Evolutionary conservation across 35 echinoderm and acorn worm genomes (phyloP).

Genomic region (Apostichopus californicus): DNA sequence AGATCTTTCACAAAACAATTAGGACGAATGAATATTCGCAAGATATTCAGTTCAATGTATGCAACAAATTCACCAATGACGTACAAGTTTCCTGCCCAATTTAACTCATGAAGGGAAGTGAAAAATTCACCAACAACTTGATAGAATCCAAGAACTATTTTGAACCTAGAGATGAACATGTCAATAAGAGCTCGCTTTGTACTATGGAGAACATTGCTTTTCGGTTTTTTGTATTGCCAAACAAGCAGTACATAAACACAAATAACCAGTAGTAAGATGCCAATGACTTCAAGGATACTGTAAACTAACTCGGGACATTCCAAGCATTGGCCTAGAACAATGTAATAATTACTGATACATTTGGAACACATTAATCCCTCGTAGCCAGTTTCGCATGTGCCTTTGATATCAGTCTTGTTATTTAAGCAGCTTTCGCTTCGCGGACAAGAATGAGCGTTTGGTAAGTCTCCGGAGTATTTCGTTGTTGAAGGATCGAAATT

Average conservation of each 20-base stretch:
- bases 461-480: not conserved
- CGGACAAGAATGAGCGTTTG: not conserved
- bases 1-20: not conserved
- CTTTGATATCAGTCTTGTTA: not conserved
- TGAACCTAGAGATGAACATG: not conserved
- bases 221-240: not conserved
- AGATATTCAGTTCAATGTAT: not conserved
- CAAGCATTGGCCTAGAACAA: not conserved
- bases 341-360: not conserved
- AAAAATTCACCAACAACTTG: conserved; percentile 22
- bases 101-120: conserved; percentile 16
- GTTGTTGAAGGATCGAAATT: not conserved
- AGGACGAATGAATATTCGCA: not conserved
- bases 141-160: conserved; percentile 19
- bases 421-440: not conserved
- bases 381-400: not conserved
- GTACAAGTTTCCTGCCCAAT: not conserved
- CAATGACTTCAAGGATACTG: not conserved
- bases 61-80: not conserved
- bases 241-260: not conserved
- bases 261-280: not conserved
- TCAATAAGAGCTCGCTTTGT: not conserved
- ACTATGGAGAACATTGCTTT: not conserved
- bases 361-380: not conserved
- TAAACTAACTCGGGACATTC: not conserved